Evolutionary conservation across 2,797 vertebrate species (phyloP), one percentile per base, ranked within the genome.

Genomic region (Myripristis jacobus): DNA sequence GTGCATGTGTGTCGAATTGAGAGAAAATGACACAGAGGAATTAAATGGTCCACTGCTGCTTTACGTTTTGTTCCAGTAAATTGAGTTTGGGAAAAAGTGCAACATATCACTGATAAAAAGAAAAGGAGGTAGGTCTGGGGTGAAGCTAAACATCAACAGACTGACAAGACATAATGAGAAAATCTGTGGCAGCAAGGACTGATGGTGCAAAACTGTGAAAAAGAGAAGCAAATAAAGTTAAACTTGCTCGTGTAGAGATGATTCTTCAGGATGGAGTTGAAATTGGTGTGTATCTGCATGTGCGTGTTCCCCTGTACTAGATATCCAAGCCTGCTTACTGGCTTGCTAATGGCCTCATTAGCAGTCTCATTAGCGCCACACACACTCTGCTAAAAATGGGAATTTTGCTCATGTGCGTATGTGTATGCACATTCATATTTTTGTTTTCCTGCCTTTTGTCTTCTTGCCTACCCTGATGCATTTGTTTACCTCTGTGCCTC

Each of bases 311-410:
- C 27, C 24, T 27, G 22, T 25, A 24, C 36, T 38, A 11, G 15
- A 63, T 19, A 67, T 3, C 52, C 18, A 66, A 52, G 6, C 7
- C 41, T 58, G 66, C 13, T 60, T 15, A 57, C 68, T 73, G 60
- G 46, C 55, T 46, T 52, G 19, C 27, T 69, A 60, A 68, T 64
- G 18, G 59, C 27, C 54, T 74, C 62, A 60, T 73, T 73, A 74
- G 29, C 50, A 53, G 15, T 73, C 6, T 31, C 60, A 76, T 79
- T 70, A 46, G 27, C 41, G 56, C 8, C 34, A 58, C 38, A 57
- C 13, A 54, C 27, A 25, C 19, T 36, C 9, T 57, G 46, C 43
- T 41, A 22, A 19, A 36, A 64, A 52, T 41, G 6, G 8, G 19
- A 15, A 11, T 29, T 25, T 64, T 36, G n/a, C n/a, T n/a, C 31